Percentiles rank a stretch among this genome's conserved stretches.
Evolutionary conservation across 2,113 vertebrate genomes (phyloP).

Genomic region (Melanerpes aurifrons): DNA sequence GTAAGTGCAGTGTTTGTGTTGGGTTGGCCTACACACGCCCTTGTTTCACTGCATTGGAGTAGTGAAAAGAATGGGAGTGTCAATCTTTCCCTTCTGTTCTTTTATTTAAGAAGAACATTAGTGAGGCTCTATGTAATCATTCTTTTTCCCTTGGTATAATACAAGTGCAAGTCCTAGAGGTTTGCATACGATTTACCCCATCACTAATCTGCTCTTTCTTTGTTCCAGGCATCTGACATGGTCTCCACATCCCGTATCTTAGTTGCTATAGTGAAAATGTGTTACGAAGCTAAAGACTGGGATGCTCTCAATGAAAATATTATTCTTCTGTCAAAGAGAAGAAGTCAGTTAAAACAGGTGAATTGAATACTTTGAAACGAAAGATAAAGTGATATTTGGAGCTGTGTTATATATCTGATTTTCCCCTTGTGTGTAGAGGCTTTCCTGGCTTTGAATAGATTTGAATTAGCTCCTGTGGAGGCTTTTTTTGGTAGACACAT

Average conservation of each 20-base stretch:
- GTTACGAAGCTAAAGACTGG: constrained; percentile 96
- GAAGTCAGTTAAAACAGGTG: constrained; percentile 98
- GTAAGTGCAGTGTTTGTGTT: constrained; percentile 74
- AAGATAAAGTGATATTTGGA: neutral
- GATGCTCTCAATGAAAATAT: constrained; percentile 98
- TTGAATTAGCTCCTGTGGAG: neutral
- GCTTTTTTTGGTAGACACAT: neutral
- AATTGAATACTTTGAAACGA: constrained; percentile 18
- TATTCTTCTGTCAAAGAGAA: constrained; percentile 94
- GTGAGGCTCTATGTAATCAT: neutral
- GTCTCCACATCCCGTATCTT: constrained; percentile 96
- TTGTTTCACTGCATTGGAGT: neutral
- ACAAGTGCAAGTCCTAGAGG: neutral
- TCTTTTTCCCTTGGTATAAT: neutral
- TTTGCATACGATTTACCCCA: neutral
- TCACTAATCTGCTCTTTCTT: neutral
- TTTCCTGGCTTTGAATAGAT: neutral
- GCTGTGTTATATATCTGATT: neutral
- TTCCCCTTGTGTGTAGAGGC: neutral
- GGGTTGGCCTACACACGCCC: neutral
- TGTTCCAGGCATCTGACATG: constrained; percentile 94
- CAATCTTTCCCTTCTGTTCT: neutral
- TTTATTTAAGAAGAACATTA: neutral
- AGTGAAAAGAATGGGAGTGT: fast-evolving
- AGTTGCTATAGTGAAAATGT: constrained; percentile 96